phyloP scores from a whole-genome alignment of 2,113 vertebrate species.

The Lates calcarifer region DNA sequence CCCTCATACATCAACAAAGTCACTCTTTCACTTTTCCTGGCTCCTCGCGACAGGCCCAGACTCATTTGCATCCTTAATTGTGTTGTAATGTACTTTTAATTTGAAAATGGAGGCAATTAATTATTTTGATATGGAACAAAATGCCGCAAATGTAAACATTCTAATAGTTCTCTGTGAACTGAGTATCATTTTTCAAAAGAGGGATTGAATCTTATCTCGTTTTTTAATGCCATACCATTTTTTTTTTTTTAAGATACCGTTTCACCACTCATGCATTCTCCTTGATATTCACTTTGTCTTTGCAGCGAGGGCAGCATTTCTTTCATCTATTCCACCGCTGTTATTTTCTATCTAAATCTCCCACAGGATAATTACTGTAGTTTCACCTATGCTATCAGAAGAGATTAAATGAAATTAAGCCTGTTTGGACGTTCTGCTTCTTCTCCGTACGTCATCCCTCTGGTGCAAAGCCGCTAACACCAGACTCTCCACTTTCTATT shows the following conservation, averaged over 20 bases:
- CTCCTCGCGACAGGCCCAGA: conserved; percentile 75
- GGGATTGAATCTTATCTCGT: conserved; percentile 81
- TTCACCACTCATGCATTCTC: conserved; percentile 73
- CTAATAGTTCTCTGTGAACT: conserved; percentile 83
- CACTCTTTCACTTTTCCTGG: conserved; percentile 76
- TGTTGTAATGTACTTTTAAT: conserved; percentile 88
- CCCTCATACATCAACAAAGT: conserved; percentile 78
- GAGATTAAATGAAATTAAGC: conserved; percentile 82
- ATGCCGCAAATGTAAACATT: conserved; percentile 87
- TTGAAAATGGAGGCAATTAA: conserved; percentile 87
- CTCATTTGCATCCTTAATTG: conserved; percentile 88
- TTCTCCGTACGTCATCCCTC: conserved; percentile 44
- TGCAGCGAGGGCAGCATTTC: conserved; percentile 57
- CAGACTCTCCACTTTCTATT: conserved; percentile 55
- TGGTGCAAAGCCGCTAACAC: conserved; percentile 35
- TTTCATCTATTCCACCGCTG: conserved; percentile 76
- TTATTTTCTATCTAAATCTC: conserved; percentile 79
- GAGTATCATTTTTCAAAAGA: conserved; percentile 84
- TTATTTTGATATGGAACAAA: conserved; percentile 87
- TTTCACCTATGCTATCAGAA: conserved; percentile 80
- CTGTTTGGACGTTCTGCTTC: conserved; percentile 71
- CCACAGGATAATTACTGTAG: conserved; percentile 76
- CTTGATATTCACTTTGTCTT: conserved; percentile 80
- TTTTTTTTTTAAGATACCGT: conserved; percentile 53
- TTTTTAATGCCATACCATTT: conserved; percentile 70